Base-by-base conservation (phyloP, 2,113 vertebrate genomes). In the Sorex araneus region DNA sequence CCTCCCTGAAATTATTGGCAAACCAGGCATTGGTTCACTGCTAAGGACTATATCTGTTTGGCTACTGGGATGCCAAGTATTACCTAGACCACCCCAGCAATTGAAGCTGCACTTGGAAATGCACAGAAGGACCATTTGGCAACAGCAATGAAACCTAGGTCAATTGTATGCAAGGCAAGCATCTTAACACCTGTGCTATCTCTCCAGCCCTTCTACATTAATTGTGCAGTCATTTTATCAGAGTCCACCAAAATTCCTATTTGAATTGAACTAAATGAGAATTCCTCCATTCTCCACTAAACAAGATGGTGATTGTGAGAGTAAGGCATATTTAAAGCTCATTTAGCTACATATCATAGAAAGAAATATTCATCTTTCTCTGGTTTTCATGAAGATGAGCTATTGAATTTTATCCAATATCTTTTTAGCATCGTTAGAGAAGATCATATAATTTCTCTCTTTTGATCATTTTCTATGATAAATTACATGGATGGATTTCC, bases 231-330 rank as follows among this genome's bases (percentile, higher is more conserved):
- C 60, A 70, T 79, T 16, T 57, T 66, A 70, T 80, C 15, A 94
- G 43, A 69, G 36, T 18, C 11, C 9, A 54, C 54, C 21, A 64
- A 66, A 84, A 89, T 30, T 75, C 32, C 60, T 93, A 3, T 9
- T 90, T 23, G 12, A 84, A 75, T 66, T 91, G 36, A 94, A 75
- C 70, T 67, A 76, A 83, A 57, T 82, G 27, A 91, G 4, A 76
- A 67, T 67, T 67, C 36, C 27, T 57, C 45, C 34, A 43, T 6
- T 87, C 50, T 76, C 70, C 67, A 69, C 43, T 63, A 87, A 80
- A 5, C 27, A 71, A 43, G 28, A 66, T 71, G n/a, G 2, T 94
- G 67, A 76, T 70, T 86, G 83, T 70, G 28, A 88, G 40, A 6
- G 21, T 28, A 80, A 84, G 25, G 5, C 45, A 90, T 78, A 47